Conservation (phyloP, 2,113 vertebrate genomes). For the Anoura caudifer region DNA sequence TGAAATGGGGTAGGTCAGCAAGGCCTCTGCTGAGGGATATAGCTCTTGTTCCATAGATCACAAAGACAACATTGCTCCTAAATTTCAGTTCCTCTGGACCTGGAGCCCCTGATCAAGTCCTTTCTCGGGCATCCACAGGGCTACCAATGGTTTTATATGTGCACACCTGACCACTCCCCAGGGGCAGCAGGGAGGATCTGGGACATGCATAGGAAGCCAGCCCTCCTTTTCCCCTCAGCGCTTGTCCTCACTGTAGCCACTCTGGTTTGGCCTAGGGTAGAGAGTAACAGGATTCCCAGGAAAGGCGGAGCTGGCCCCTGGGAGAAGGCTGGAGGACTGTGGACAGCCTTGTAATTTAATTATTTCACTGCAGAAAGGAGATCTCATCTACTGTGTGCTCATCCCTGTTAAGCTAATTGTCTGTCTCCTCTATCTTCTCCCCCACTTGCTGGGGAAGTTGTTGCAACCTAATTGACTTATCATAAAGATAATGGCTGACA, state of each 20-base stretch:
- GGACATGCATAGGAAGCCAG: background rate
- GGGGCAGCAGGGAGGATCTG: background rate
- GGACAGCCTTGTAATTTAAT: slow-evolving; percentile 79
- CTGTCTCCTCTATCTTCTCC: slow-evolving; percentile 79
- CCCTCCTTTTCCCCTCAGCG: background rate
- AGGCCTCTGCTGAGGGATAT: background rate
- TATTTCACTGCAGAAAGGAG: slow-evolving; percentile 75
- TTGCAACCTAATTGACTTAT: slow-evolving; percentile 81
- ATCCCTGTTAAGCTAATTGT: slow-evolving; percentile 82
- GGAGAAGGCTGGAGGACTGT: slow-evolving; percentile 65
- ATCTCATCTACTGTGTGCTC: slow-evolving; percentile 77
- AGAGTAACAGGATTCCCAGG: background rate
- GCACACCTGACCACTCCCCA: background rate
- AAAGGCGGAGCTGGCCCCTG: slow-evolving; percentile 37
- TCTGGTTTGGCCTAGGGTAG: background rate
- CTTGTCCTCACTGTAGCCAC: background rate
- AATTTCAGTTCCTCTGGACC: background rate
- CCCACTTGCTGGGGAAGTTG: slow-evolving; percentile 72
- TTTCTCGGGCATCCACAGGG: background rate
- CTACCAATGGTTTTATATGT: background rate
- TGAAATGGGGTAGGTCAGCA: background rate
- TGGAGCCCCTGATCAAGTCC: background rate
- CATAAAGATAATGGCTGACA: slow-evolving; percentile 79
- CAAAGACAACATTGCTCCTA: background rate
- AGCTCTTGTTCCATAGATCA: background rate